phyloP scores from a whole-genome alignment of 2,797 vertebrate species.

The Menidia menidia region DNA sequence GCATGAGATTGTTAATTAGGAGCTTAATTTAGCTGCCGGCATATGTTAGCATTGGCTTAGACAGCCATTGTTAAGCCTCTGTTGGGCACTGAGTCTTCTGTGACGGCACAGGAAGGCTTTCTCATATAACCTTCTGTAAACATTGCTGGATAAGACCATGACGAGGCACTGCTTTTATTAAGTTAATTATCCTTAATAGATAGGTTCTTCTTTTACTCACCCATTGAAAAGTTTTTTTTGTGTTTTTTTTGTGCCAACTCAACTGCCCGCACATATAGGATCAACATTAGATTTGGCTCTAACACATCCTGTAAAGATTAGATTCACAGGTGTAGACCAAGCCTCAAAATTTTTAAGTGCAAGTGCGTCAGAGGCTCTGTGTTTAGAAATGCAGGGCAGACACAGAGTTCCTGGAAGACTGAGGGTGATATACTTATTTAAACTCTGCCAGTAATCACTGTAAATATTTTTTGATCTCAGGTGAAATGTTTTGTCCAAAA shows the following conservation, averaged over 20 bases:
- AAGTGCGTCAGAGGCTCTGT: conserved; percentile 70
- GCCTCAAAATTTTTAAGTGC: conserved; percentile 48
- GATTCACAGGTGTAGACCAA: conserved; percentile 71
- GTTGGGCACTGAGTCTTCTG: conserved; percentile 58
- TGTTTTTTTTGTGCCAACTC: conserved; percentile 5
- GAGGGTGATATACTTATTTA: conserved; percentile 32
- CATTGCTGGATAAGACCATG: conserved; percentile 40
- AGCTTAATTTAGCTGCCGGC: conserved; percentile 85
- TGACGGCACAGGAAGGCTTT: conserved; percentile 61
- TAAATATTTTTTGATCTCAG: conserved; percentile 32
- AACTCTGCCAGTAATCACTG: conserved; percentile 36
- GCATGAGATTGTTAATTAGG: conserved; percentile 83
- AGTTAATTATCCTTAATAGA: conserved; percentile 14
- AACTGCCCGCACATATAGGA: conserved; percentile 29
- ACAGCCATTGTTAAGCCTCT: conserved; percentile 72
- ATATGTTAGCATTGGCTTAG: conserved; percentile 84
- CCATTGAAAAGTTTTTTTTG: conserved; percentile 1
- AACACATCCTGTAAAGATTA: conserved; percentile 50
- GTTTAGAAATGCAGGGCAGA: conserved; percentile 76
- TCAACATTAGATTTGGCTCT: conserved; percentile 51
- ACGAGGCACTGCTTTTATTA: conserved; percentile 13
- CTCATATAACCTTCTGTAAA: conserved; percentile 59
- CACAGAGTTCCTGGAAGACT: conserved; percentile 69
- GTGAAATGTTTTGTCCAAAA: not conserved
- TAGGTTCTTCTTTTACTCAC: conserved; percentile 1